Evolutionary conservation across 2,113 vertebrate species (phyloP), one percentile per base, ranked within the genome.

Genomic region (Pomatostomus ruficeps): DNA sequence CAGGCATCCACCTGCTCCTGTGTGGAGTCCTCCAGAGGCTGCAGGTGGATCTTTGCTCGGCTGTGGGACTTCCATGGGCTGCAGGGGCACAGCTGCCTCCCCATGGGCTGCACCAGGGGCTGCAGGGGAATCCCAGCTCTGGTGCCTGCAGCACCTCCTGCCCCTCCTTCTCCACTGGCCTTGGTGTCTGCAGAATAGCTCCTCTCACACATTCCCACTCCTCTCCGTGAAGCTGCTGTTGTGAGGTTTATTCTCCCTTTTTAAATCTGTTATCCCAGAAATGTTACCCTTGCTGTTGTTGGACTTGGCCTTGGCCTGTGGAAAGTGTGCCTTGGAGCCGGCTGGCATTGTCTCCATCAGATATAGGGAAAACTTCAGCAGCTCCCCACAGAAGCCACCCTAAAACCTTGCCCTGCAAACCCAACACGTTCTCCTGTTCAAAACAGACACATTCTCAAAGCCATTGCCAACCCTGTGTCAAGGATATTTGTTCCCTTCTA

Each of bases 261-360:
- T 29, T 5, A 31, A 16, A n/a, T 19, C 17, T 36, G 14, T 33
- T 38, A 38, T 19, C 19, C 19, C 54, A 38, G 54, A 29, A 28
- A 15, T 2, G 9, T 16, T 9, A 7, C 20, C 70, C 20, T 1
- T 0, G 1, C 17, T 1, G 0, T 26, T 9, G 28, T 7, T n/a
- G 46, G 54, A 28, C 54, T 36, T 1, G 0, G 5, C 33, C 72
- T 16, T 12, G 54, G 45, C 11, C 45, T 33, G 38, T 1, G 1
- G 45, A 1, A 0, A 7, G 28, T 29, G 29, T 62, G 21, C 29
- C 35, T 29, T 6, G 48, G 57, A 40, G n/a, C 29, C 1, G 18
- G 21, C n/a, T 55, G 65, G 29, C 13, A 35, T 13, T 40, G 10
- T 28, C 13, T n/a, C 48, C 48, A 35, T 21, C 35, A 42, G 20